phyloP scores from a whole-genome alignment of 2,113 vertebrate genomes.

The Bubo bubo region DNA sequence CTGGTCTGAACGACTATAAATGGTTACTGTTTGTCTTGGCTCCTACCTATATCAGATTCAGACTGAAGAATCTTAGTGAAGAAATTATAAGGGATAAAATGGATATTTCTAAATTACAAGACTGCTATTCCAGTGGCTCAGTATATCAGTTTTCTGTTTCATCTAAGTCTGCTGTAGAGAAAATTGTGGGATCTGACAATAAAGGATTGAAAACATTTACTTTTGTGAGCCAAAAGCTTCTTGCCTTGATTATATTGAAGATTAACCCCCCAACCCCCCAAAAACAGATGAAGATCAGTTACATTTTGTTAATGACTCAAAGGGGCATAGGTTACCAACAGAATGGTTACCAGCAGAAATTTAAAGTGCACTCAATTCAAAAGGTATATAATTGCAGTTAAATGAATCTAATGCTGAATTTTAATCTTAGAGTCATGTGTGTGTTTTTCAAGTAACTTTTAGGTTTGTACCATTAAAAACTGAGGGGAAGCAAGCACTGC shows the following conservation, averaged over 20 bases:
- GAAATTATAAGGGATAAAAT: slow-evolving; percentile 82
- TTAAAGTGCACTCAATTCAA: slow-evolving; percentile 18
- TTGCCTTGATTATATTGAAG: slow-evolving; percentile 72
- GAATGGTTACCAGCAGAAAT: slow-evolving; percentile 15
- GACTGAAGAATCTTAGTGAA: slow-evolving; percentile 78
- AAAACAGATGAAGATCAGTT: slow-evolving; percentile 60
- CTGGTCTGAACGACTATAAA: slow-evolving; percentile 76
- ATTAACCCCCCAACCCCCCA: background rate
- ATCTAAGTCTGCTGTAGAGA: slow-evolving; percentile 71
- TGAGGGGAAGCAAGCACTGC: background rate
- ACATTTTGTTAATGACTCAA: slow-evolving; percentile 71
- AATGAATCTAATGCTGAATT: background rate
- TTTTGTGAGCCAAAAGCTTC: slow-evolving; percentile 58
- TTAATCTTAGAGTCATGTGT: background rate
- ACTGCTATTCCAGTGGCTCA: slow-evolving; percentile 76
- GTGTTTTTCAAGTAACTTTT: background rate
- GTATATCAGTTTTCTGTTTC: slow-evolving; percentile 80
- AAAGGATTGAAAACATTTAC: slow-evolving; percentile 67
- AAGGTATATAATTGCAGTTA: background rate
- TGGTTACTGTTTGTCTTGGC: slow-evolving; percentile 81
- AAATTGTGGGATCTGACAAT: slow-evolving; percentile 71
- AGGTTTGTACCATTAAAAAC: background rate
- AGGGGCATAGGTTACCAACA: slow-evolving; percentile 33
- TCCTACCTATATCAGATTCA: slow-evolving; percentile 83
- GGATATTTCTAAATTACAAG: slow-evolving; percentile 83